phyloP scores from a whole-genome alignment of 2,888 invertebrate genomes.

The Perizoma flavofasciatum region DNA sequence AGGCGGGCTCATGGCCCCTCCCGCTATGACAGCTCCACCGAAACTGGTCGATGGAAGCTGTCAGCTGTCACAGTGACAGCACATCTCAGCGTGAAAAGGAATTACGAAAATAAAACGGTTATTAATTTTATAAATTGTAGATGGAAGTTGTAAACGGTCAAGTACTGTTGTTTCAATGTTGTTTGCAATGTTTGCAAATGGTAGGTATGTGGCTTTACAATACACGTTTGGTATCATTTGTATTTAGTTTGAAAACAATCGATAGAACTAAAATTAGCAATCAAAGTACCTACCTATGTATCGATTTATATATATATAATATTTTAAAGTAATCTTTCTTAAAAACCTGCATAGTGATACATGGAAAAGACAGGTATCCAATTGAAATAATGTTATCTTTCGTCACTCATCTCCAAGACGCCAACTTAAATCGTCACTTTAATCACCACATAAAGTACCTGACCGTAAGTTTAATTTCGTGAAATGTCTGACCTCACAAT shows the following conservation, averaged over 20 bases:
- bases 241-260: no score
- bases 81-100: conserved; percentile 54
- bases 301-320: no score
- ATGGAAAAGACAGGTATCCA: neutral
- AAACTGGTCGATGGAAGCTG: conserved; percentile 49
- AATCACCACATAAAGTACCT: conserved; percentile 31
- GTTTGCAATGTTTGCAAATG: no score
- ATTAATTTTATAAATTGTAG: neutral
- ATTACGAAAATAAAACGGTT: conserved; percentile 37
- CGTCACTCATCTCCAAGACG: conserved; percentile 7
- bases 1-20: conserved; percentile 17
- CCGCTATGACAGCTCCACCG: conserved; percentile 20
- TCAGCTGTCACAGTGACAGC: conserved; percentile 63
- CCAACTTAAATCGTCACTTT: conserved; percentile 30
- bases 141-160: no score
- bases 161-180: no score
- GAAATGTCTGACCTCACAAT: conserved; percentile 50
- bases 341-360: no score
- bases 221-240: no score
- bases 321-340: no score
- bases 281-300: no score
- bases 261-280: no score
- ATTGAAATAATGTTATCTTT: conserved; percentile 6
- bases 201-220: no score
- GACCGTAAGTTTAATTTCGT: conserved; percentile 36